Percentiles rank a stretch among this genome's conserved stretches.
Conservation (phyloP, 2,113 vertebrate species). For the Myiagra hebetior region DNA sequence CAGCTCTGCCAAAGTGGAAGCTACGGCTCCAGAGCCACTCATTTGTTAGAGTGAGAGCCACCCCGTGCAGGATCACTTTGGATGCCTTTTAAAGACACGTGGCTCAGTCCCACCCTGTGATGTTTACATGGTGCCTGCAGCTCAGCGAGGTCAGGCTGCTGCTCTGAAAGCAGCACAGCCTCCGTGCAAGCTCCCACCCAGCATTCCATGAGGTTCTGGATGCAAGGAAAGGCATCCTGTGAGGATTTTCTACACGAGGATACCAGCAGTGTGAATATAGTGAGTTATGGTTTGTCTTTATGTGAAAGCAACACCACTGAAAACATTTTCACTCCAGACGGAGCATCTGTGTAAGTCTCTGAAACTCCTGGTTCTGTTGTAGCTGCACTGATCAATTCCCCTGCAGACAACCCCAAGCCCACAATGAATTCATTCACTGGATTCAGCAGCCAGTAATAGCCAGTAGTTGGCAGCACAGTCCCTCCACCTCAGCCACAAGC, state of each 20-base stretch:
- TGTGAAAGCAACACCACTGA: background rate
- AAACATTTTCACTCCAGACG: background rate
- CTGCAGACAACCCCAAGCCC: background rate
- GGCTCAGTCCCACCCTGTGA: background rate
- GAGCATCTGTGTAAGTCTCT: background rate
- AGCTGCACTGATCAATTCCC: background rate
- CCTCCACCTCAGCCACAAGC: background rate
- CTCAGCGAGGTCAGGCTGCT: background rate
- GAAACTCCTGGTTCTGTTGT: background rate
- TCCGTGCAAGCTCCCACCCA: background rate
- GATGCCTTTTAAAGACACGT: background rate
- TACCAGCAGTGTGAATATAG: fast-evolving
- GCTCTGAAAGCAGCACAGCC: background rate
- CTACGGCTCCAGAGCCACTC: background rate
- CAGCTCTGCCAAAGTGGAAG: background rate
- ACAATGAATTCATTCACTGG: background rate
- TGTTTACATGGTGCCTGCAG: background rate
- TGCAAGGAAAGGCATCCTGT: background rate
- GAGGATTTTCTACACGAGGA: background rate
- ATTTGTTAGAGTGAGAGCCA: background rate
- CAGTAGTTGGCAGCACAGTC: conserved; percentile 51
- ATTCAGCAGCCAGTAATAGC: background rate
- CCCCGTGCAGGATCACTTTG: fast-evolving
- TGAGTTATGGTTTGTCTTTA: background rate
- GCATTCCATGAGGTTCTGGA: background rate